Evolutionary conservation across 2,888 invertebrate genomes (phyloP), one percentile per base, ranked within the genome.

Genomic region (Peribatodes rhomboidaria): DNA sequence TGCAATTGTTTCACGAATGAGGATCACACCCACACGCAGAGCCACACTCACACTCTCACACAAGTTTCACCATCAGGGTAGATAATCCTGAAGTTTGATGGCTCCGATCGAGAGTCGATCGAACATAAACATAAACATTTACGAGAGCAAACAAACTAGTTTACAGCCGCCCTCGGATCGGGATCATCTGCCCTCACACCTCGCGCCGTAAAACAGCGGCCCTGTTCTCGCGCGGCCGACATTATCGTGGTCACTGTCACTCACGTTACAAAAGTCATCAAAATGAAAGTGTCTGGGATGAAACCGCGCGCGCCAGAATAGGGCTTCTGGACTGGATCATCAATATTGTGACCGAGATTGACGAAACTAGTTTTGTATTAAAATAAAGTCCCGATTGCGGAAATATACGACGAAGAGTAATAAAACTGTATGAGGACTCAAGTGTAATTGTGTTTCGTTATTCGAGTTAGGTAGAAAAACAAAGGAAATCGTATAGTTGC

Each of bases 61-160:
- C 2, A 7, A 6, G 14, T 44, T 2, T 49, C 47, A 6, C 31
- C 27, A 31, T 16, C 14, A 16, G 35, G 20, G 47, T 18, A 54
- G 53, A 58, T 54, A 49, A 58, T 47, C 35, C 11, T 46, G 33
- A n/a, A 58, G 53, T 41, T 54, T 54, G 44, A 58, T 57, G 22
- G 52, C 39, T 33, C 4, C 20, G 39, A 33, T 62, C 27, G 35
- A 35, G 20, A 39, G 27, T 59, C 54, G 54, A 37, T 31, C n/a
- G 14, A n/a, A 53, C 16, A 62, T 50, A 50, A 62, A 58, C 58
- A 64, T 64, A 58, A 64, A 64, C 64, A 64, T 64, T 64, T 64
- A 64, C 59, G 64, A 55, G 41, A 49, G 52, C 3, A 42, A 63
- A 59, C 64, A 42, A 59, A 55, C 64, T 64, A 64, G 62, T 56